These are phyloP conservation scores for Drosophila bocki DNA, from an alignment of 1,140 invertebrate genomes.

Conservation along the genomic window DNA sequence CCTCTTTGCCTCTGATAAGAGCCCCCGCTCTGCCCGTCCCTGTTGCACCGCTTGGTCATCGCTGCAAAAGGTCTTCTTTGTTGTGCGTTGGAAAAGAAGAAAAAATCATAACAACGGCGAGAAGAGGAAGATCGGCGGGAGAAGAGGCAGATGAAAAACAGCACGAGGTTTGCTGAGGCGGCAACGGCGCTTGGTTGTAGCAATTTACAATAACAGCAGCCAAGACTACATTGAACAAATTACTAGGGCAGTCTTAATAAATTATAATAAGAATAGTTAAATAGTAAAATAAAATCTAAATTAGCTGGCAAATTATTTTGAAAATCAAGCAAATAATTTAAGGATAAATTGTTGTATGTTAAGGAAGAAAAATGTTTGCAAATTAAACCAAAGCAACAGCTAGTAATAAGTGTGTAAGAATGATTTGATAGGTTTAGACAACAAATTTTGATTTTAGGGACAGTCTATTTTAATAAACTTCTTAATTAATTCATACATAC, in stretches of 20 bases:
- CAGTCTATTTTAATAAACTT: too few relatives aligned
- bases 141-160: constrained; percentile 53
- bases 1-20: constrained; percentile 64
- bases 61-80: constrained; percentile 79
- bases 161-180: constrained; percentile 77
- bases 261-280: neutral
- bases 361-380: too few relatives aligned
- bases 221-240: constrained; percentile 19
- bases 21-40: neutral
- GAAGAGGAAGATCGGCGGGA: constrained; percentile 19
- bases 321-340: too few relatives aligned
- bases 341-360: too few relatives aligned
- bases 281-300: too few relatives aligned
- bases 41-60: constrained; percentile 11
- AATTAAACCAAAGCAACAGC: too few relatives aligned
- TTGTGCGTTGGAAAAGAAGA: constrained; percentile 62
- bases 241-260: too few relatives aligned
- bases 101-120: constrained; percentile 49
- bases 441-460: too few relatives aligned
- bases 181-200: constrained; percentile 68
- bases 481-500: too few relatives aligned
- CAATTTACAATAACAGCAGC: constrained; percentile 75
- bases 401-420: too few relatives aligned
- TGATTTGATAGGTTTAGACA: too few relatives aligned
- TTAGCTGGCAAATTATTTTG: too few relatives aligned